Evolutionary conservation across 2,113 vertebrate species (phyloP), one percentile per base, ranked within the genome.

Genomic region (Seriola dumerili): DNA sequence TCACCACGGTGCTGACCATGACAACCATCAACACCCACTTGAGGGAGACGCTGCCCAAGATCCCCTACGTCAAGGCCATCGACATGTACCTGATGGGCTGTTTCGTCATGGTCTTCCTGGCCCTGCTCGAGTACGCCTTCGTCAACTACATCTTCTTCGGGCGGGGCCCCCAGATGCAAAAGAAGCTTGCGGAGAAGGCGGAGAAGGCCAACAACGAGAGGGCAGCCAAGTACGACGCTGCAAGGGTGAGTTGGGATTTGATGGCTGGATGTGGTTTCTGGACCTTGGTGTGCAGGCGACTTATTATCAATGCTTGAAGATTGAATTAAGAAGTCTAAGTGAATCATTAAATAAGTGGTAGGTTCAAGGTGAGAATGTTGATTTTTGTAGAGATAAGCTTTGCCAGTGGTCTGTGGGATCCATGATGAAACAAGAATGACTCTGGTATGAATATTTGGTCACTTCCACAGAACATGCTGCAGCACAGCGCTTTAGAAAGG

Each of bases 11-110:
- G 87, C 96, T 97, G 87, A 97, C 97, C 64, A 97, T 97, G 97
- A 97, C 97, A 84, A 97, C 97, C 11, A 97, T 97, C 96, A 97
- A 97, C 94, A 97, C 97, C 75, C 97, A 97, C 85, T 86, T 97
- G 81, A 89, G 97, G 80, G 97, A 97, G 90, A 97, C 97, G 58
- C 93, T 97, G 80, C 97, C 97, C 86, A 97, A 97, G 94, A 97
- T 97, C 85, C 97, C 97, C 0, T 97, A 97, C 59, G 97, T 97
- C 76, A 97, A 97, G 95, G 97, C 97, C 92, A 97, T 97, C 48
- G 97, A 97, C 94, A 97, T 97, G 96, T 97, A 97, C 93, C 95
- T 97, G 83, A 97, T 97, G 97, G 97, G 97, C 83, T 97, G 97
- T 89, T 97, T 97, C 83, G 97, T 97, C 79, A 97, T 97, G 93